Conservation (phyloP, 2,888 invertebrate species). For the Acleris laterana region DNA sequence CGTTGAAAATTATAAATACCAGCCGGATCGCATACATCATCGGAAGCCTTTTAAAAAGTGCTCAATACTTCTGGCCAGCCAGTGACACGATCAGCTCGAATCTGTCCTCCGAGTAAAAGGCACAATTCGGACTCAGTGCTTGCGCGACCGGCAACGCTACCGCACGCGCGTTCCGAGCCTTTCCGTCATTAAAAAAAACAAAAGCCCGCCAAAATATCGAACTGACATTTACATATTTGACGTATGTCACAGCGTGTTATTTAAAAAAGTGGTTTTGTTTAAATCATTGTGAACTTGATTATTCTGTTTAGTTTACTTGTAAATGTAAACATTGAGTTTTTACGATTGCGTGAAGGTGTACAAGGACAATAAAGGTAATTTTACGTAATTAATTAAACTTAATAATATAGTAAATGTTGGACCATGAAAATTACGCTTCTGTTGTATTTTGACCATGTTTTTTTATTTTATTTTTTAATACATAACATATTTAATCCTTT, state of each 20-base stretch:
- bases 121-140: conserved; percentile 65
- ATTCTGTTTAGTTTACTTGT: conserved; percentile 52
- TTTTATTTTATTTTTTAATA: not conserved
- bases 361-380: conserved; percentile 60
- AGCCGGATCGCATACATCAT: conserved; percentile 72
- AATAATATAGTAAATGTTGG: not conserved
- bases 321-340: conserved; percentile 50
- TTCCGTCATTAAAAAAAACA: conserved; percentile 23
- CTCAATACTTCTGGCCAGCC: conserved; percentile 44
- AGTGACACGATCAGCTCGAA: conserved; percentile 57
- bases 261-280: conserved; percentile 27
- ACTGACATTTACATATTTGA: conserved; percentile 36
- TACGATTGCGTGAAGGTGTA: conserved; percentile 47
- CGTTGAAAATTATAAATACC: conserved; percentile 50
- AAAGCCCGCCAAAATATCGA: conserved; percentile 56
- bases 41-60: conserved; percentile 64
- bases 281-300: conserved; percentile 40
- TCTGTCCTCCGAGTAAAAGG: conserved; percentile 68
- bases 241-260: conserved; percentile 31
- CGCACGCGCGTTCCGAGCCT: conserved; percentile 54
- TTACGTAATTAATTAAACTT: conserved; percentile 38
- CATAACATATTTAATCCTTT: not conserved
- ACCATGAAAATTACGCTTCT: not conserved
- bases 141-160: conserved; percentile 65
- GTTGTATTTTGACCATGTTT: not conserved